phyloP scores from a whole-genome alignment of 2,888 invertebrate species.

The Apamea anceps region DNA sequence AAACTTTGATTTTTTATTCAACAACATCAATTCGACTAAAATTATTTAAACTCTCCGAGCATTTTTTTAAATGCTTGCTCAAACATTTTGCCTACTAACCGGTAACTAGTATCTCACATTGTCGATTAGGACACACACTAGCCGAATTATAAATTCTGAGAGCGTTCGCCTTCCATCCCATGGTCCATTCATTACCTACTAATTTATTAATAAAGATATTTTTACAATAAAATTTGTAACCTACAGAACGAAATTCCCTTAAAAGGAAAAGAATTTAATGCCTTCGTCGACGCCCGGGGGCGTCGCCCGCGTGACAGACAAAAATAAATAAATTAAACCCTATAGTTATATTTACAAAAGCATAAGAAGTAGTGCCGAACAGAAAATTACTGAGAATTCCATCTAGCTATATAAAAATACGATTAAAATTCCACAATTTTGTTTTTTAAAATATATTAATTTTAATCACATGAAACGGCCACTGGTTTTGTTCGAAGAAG shows the following conservation, averaged over 20 bases:
- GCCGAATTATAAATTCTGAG: conserved; percentile 88
- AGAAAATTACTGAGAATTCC: conserved; percentile 84
- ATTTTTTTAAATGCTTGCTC: conserved; percentile 89
- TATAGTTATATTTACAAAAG: conserved; percentile 89
- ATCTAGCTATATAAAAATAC: conserved; percentile 88
- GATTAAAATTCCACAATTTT: conserved; percentile 80
- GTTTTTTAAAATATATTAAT: conserved; percentile 70
- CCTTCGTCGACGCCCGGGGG: conserved; percentile 63
- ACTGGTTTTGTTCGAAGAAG: conserved; percentile 87
- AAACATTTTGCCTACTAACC: conserved; percentile 86
- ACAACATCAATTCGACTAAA: conserved; percentile 90
- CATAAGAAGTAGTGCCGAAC: conserved; percentile 86
- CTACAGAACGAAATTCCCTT: conserved; percentile 89
- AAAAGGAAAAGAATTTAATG: conserved; percentile 80
- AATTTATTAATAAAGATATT: conserved; percentile 83
- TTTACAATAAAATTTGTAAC: conserved; percentile 90
- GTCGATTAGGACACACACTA: conserved; percentile 81
- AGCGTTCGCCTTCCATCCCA: conserved; percentile 85
- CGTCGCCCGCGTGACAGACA: conserved; percentile 72
- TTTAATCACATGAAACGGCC: conserved; percentile 87
- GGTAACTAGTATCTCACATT: conserved; percentile 85
- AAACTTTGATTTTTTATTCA: conserved; percentile 88
- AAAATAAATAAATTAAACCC: conserved; percentile 89
- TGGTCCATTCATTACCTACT: conserved; percentile 88
- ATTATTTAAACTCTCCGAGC: conserved; percentile 86